Evolutionary conservation across 2,113 vertebrate species (phyloP), one percentile per base, ranked within the genome.

Genomic region (Spilogale gracilis): DNA sequence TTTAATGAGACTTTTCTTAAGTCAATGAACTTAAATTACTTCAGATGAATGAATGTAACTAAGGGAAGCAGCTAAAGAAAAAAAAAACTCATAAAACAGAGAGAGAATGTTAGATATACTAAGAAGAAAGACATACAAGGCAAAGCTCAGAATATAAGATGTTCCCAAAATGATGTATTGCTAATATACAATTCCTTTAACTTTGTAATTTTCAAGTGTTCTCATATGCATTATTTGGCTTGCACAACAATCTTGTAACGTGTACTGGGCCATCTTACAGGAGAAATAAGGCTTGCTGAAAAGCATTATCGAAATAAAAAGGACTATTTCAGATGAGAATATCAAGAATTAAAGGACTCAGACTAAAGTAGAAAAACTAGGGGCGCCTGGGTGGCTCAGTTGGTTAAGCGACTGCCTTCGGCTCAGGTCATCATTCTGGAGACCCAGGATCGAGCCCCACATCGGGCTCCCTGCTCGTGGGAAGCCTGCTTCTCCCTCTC

Each of bases 221-320:
- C 58, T 94, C 79, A 89, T n/a, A 71, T 20, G 71, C 27, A 67
- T 61, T 61, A 94, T 86, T 86, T 69, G 65, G 89, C 8, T 50
- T 63, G 83, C 84, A 43, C 6, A 82, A 87, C 5, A 43, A 89
- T 69, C 58, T 86, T 74, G 23, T 11, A 18, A 89, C n/a, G 12
- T 71, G 9, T 30, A 85, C n/a, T 89, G 45, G 21, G 38, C 18
- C 74, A 83, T 74, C 88, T 91, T 65, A 94, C 8, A 93, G 84
- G 9, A 93, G 48, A 91, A 87, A 73, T 52, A 58, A 94, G 69
- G 16, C 17, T 91, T 91, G 38, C 13, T 60, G 18, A 95, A 60
- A 95, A 73, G 48, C 27, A 85, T 63, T 86, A 94, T 14, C 1
- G 17, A 95, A 88, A 87, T 12, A 89, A 92, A 97, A 96, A 61